Evolutionary conservation across 2,888 invertebrate genomes (phyloP).

Genomic region (Athrips mouffetella): DNA sequence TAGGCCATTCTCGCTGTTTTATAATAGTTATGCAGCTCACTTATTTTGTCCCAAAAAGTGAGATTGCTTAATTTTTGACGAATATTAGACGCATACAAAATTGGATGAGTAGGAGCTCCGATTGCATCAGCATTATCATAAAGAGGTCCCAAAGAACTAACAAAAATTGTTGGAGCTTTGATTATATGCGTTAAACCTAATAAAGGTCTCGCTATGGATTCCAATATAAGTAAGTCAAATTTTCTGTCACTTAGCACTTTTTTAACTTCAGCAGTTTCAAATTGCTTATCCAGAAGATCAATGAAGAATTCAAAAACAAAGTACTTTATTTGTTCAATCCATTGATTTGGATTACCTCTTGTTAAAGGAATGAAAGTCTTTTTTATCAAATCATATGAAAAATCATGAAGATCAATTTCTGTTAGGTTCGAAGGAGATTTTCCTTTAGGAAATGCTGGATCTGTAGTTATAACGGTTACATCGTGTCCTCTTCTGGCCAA

Average conservation of each 20-base stretch:
- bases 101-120: slow-evolving; percentile 31
- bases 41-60: slow-evolving; percentile 33
- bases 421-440: slow-evolving; percentile 45
- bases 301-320: background rate
- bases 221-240: slow-evolving; percentile 44
- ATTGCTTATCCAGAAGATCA: slow-evolving; percentile 19
- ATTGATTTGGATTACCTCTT: no score
- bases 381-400: slow-evolving; percentile 33
- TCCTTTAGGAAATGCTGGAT: slow-evolving; percentile 47
- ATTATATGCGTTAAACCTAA: slow-evolving; percentile 37
- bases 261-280: slow-evolving; percentile 12
- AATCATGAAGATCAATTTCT: slow-evolving; percentile 53
- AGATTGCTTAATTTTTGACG: slow-evolving; percentile 31
- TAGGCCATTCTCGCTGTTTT: slow-evolving; percentile 17
- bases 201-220: slow-evolving; percentile 32
- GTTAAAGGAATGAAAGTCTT: slow-evolving; percentile 17
- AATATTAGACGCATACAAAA: slow-evolving; percentile 26
- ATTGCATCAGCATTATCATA: slow-evolving; percentile 20
- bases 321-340: no score
- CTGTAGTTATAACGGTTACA: slow-evolving; percentile 54
- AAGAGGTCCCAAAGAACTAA: slow-evolving; percentile 41
- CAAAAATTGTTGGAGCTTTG: slow-evolving; percentile 43
- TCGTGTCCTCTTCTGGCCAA: slow-evolving; percentile 64
- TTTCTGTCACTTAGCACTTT: slow-evolving; percentile 17
- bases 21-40: slow-evolving; percentile 24